phyloP scores from a whole-genome alignment of 92 coral and sea anemone species.

The Heliopora coerulea region DNA sequence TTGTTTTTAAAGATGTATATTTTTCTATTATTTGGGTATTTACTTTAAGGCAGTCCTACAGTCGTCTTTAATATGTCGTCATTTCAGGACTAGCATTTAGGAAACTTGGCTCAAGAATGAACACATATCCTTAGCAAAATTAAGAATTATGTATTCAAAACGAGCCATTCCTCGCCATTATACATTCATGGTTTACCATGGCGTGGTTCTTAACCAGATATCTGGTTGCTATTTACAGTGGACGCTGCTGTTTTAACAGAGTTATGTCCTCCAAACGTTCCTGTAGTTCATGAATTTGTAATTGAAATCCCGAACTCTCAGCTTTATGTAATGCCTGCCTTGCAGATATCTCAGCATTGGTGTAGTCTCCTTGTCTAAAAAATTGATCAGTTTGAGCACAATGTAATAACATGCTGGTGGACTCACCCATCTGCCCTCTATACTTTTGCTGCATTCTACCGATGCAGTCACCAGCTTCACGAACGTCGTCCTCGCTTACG shows the following conservation, averaged over 20 bases:
- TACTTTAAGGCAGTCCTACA: too few species aligned
- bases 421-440: constrained; percentile 40
- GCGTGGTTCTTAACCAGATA: too few species aligned
- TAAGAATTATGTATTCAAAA: too few species aligned
- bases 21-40: too few species aligned
- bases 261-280: constrained; percentile 31
- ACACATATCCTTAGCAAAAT: too few species aligned
- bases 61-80: too few species aligned
- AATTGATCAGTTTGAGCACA: constrained; percentile 42
- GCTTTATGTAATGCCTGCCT: constrained; percentile 43
- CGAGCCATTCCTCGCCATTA: too few species aligned
- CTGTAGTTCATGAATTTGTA: constrained; percentile 47
- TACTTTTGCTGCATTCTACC: constrained; percentile 11
- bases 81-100: too few species aligned
- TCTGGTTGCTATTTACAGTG: too few species aligned
- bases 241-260: neutral
- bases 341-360: constrained; percentile 21
- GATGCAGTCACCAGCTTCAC: constrained; percentile 52
- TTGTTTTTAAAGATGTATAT: too few species aligned
- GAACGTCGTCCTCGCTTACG: constrained; percentile 30
- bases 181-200: too few species aligned
- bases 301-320: constrained; percentile 39
- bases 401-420: constrained; percentile 42
- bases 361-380: constrained; percentile 31
- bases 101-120: too few species aligned